Conservation (phyloP, 2,888 invertebrate species). For the Lepidochitona cinerea region DNA sequence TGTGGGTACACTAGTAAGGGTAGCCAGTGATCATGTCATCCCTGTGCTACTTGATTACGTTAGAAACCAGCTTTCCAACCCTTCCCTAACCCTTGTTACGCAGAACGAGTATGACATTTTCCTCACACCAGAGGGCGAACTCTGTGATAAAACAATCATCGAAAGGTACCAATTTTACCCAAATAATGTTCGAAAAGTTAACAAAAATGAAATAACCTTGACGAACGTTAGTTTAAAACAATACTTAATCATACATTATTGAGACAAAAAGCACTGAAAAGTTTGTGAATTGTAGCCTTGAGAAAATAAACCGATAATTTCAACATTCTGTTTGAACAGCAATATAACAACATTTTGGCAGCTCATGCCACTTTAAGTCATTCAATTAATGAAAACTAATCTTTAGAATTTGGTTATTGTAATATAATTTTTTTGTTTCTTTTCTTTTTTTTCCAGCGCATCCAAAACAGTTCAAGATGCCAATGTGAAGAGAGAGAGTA, state of each 20-base stretch:
- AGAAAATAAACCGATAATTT: too few species aligned
- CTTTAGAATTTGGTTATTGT: background rate
- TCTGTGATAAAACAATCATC: constrained; percentile 90
- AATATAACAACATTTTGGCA: too few species aligned
- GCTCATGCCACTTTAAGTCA: too few species aligned
- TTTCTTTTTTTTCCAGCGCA: constrained; percentile 42
- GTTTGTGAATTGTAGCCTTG: too few species aligned
- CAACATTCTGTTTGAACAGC: too few species aligned
- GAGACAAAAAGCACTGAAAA: too few species aligned
- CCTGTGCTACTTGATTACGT: constrained; percentile 78
- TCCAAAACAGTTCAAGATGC: constrained; percentile 45
- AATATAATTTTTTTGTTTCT: too few species aligned
- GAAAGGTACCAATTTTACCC: constrained; percentile 76
- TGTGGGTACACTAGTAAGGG: constrained; percentile 73
- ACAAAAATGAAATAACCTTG: too few species aligned
- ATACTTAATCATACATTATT: too few species aligned
- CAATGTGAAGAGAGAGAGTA: constrained; percentile 95
- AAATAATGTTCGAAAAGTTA: too few species aligned
- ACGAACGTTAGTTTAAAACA: too few species aligned
- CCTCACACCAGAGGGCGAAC: constrained; percentile 88
- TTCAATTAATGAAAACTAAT: too few species aligned
- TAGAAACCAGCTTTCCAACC: constrained; percentile 74
- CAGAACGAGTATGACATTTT: constrained; percentile 83
- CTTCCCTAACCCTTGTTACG: constrained; percentile 79
- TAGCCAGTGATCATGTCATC: constrained; percentile 79